phyloP scores from a whole-genome alignment of 2,113 vertebrate species.

The Heteronetta atricapilla region DNA sequence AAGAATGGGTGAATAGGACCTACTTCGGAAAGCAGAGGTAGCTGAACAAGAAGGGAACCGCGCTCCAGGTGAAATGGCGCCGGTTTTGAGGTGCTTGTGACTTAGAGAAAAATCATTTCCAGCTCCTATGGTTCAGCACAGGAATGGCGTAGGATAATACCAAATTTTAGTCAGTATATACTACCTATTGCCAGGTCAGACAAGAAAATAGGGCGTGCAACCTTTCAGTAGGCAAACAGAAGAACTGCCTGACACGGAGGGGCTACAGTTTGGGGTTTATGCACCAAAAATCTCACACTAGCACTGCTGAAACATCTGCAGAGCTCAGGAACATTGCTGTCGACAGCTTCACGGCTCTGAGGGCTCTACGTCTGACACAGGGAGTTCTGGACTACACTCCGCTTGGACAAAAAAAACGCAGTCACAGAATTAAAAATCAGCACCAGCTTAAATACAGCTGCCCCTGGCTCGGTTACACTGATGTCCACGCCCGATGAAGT shows the following conservation, averaged over 20 bases:
- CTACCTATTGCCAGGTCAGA: background rate
- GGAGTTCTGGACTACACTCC: background rate
- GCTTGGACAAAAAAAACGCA: background rate
- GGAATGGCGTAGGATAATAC: background rate
- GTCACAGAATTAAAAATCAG: background rate
- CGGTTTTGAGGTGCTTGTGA: background rate
- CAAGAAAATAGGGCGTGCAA: constrained; percentile 3
- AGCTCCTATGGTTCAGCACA: background rate
- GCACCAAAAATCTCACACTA: background rate
- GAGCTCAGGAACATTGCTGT: fast-evolving
- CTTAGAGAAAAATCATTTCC: background rate
- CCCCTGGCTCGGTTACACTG: background rate
- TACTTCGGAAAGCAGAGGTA: background rate
- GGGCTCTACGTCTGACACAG: background rate
- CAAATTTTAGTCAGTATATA: background rate
- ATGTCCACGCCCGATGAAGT: background rate
- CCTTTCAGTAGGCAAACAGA: constrained; percentile 16
- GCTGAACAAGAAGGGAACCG: background rate
- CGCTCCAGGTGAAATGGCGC: background rate
- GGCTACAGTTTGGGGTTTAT: background rate
- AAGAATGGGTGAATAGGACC: constrained; percentile 23
- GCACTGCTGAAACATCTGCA: fast-evolving
- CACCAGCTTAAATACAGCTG: background rate
- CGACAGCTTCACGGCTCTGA: background rate
- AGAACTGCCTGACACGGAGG: background rate